Evolutionary conservation across 2,888 invertebrate genomes (phyloP).

Genomic region (Caenorhabditis uteleia): DNA sequence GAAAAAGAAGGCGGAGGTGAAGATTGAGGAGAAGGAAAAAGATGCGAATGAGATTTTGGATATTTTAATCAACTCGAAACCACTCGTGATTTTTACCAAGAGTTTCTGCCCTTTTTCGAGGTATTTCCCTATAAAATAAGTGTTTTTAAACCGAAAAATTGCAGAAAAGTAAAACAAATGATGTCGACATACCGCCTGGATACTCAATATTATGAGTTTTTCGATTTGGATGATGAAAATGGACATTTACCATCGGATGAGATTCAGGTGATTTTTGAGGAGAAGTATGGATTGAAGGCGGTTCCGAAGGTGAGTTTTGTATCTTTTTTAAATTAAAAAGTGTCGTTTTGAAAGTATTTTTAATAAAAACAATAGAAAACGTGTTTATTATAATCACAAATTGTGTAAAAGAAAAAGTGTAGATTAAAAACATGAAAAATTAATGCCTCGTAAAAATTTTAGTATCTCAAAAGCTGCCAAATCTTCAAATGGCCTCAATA

Average conservation of each 20-base stretch:
- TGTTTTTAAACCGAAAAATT: conserved; percentile 6
- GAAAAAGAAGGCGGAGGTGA: background rate
- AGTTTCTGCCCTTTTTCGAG: conserved; percentile 8
- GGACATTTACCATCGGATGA: background rate
- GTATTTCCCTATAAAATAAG: background rate
- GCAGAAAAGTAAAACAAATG: conserved; percentile 23
- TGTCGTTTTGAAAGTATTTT: conserved; percentile 6
- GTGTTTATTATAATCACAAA: too few relatives aligned
- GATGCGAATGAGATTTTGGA: conserved; percentile 6
- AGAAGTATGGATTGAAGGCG: background rate
- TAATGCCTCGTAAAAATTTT: too few relatives aligned
- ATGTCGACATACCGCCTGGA: conserved; percentile 19
- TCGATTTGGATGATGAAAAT: conserved; percentile 16
- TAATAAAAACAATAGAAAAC: too few relatives aligned
- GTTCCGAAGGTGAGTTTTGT: conserved; percentile 10
- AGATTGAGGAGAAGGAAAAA: background rate
- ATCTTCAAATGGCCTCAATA: too few relatives aligned
- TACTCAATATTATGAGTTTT: conserved; percentile 8
- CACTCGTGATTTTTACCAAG: background rate
- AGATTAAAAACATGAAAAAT: too few relatives aligned
- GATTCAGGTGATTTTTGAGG: background rate
- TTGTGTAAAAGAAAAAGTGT: too few relatives aligned
- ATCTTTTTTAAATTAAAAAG: background rate
- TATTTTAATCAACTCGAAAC: conserved; percentile 2
- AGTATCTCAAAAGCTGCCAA: too few relatives aligned